These are phyloP conservation scores for Hydra vulgaris DNA, from an alignment of 30 jellyfish, hydroid and myxozoan genomes.

Conservation along the genomic window DNA sequence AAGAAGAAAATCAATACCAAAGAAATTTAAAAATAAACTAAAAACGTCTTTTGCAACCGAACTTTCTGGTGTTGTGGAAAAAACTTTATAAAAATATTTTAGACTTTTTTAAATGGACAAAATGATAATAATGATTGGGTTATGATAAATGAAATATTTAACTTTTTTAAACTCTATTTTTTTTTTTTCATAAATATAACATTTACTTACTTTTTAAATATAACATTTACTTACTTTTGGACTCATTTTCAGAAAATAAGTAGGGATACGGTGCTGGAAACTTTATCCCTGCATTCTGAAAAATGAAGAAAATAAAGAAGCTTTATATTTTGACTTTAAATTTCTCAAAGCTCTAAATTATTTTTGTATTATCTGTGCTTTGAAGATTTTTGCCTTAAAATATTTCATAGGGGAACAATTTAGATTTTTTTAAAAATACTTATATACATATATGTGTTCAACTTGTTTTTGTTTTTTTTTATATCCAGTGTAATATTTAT, in stretches of 20 bases:
- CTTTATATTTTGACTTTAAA: too few species aligned
- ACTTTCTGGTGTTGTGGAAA: constrained; percentile 4
- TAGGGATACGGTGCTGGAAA: neutral
- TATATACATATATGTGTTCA: neutral
- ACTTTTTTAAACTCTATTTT: too few species aligned
- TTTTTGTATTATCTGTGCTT: too few species aligned
- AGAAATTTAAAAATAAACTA: neutral
- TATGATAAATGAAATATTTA: too few species aligned
- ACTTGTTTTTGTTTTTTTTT: neutral
- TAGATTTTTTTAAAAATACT: neutral
- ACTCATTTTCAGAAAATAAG: neutral
- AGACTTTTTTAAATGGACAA: too few species aligned
- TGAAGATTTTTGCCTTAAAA: neutral
- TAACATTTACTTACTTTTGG: neutral
- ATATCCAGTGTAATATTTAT: neutral
- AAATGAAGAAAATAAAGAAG: neutral
- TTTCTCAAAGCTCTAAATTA: too few species aligned
- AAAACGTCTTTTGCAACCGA: constrained; percentile 18
- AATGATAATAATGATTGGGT: too few species aligned
- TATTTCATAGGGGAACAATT: neutral
- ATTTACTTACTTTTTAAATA: too few species aligned
- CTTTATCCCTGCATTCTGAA: neutral
- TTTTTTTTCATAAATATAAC: too few species aligned
- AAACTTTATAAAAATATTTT: neutral
- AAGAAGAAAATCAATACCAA: constrained; percentile 14